phyloP scores from a whole-genome alignment of 2,113 vertebrate species.

The Rhodinocichla rosea region DNA sequence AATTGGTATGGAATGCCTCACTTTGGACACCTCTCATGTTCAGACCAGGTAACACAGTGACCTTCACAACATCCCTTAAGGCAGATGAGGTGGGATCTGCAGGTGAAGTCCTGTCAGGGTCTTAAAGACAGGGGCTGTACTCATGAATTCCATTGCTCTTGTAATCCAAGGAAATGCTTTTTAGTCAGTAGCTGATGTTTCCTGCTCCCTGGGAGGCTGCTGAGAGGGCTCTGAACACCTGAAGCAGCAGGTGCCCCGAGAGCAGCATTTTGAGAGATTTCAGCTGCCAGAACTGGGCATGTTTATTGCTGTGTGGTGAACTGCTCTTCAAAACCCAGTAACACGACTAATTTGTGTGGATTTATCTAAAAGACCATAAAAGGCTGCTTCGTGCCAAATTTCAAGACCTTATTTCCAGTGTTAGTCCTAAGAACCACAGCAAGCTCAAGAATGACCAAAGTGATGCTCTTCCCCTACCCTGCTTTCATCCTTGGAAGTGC shows the following conservation, averaged over 20 bases:
- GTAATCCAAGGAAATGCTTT: neutral
- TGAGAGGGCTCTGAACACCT: neutral
- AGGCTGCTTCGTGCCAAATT: neutral
- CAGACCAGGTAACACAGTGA: neutral
- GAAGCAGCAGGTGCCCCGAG: neutral
- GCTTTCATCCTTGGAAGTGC: neutral
- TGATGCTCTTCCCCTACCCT: neutral
- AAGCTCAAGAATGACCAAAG: neutral
- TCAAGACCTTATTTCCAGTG: neutral
- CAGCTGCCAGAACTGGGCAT: neutral
- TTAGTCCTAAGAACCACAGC: neutral
- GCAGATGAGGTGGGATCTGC: neutral
- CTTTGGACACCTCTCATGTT: neutral
- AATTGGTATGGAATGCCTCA: neutral
- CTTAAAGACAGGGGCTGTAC: neutral
- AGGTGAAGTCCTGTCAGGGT: neutral
- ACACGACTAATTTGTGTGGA: neutral
- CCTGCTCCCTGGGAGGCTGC: neutral
- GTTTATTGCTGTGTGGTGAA: neutral
- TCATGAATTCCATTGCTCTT: accelerated
- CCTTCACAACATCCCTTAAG: neutral
- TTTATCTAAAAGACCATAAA: neutral
- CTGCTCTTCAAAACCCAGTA: neutral
- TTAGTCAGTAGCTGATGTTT: neutral
- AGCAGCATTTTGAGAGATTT: neutral